These are phyloP conservation scores for Strigops habroptila DNA, from an alignment of 2,113 vertebrate genomes.

Conservation along the genomic window DNA sequence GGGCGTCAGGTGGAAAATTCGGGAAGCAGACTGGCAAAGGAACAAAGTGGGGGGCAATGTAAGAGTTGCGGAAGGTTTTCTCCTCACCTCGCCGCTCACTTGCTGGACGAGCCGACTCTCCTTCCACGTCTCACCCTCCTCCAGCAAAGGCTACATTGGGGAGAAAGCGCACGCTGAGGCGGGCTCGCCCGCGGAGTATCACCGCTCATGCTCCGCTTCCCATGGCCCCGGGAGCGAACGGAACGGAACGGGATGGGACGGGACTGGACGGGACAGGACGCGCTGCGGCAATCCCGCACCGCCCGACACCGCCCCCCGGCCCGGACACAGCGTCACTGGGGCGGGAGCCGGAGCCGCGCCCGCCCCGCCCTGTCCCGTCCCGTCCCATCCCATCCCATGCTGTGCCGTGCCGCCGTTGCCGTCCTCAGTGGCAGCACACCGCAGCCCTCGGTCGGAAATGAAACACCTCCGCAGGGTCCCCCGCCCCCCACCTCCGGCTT, in stretches of 20 bases:
- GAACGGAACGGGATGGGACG: neutral
- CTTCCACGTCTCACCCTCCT: slow-evolving; percentile 77
- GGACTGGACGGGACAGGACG: neutral
- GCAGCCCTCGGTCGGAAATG: slow-evolving; percentile 31
- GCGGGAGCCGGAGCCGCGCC: neutral
- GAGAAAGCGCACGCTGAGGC: slow-evolving; percentile 19
- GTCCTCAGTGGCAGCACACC: neutral
- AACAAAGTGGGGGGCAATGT: fast-evolving
- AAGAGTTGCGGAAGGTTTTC: neutral
- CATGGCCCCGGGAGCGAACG: neutral
- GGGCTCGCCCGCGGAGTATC: neutral
- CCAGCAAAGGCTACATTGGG: slow-evolving; percentile 82
- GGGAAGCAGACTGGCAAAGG: too few species aligned
- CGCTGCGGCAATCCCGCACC: fast-evolving
- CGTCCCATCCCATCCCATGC: neutral
- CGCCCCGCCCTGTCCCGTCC: neutral
- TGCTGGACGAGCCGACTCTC: slow-evolving; percentile 77
- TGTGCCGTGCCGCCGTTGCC: neutral
- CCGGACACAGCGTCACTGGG: neutral
- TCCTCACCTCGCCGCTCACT: slow-evolving; percentile 89
- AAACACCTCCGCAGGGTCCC: slow-evolving; percentile 54
- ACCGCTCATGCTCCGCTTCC: neutral
- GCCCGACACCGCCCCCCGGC: neutral
- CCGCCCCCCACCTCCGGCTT: neutral
- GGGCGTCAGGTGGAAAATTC: neutral